Base-by-base conservation (phyloP, 1,140 invertebrate species). In the Musca vetustissima region DNA sequence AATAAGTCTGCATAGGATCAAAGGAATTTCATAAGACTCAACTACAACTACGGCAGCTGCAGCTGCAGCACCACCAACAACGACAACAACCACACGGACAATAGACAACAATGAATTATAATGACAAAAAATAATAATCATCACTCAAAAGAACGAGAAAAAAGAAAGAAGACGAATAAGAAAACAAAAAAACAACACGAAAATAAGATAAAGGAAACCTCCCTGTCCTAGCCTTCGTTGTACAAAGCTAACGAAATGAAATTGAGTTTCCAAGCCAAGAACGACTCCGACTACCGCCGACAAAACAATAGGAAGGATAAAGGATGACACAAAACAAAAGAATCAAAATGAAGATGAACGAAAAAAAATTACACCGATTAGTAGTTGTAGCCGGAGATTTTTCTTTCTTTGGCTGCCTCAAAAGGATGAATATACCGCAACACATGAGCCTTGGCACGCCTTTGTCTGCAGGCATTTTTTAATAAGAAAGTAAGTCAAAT, bases 1-100 rank as follows among this genome's bases (percentile, higher is more conserved):
- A 78, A 79, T 78, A 79, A 78, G 77, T 78, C 77, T 75, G 74
- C 69, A 21, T 61, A 73, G 77, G 77, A 78, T 78, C 77, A 78
- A 78, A 78, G 71, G 75, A 75, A 77, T 78, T 78, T 77, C 69
- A 69, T 74, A 69, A 69, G 69, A 59, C 73, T 78, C 77, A 76
- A 79, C 77, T 75, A 75, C 75, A 78, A 13, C 4, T 8, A 43
- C 11, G 13, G n/a, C n/a, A n/a, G n/a, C n/a, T n/a, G 36, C 36
- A 43, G 36, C 36, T 43, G 36, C 36, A 43, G 13, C 36, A 43
- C 6, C 36, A 28, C 3, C 6, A 43, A 13, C 28, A 78, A 79
- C 75, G 79, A 76, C 72, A 72, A 73, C 6, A 7, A 43, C 36
- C 4, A 1, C 36, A 4, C 13, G 73, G n/a, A 64, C 47, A 64